A percentile compares a stretch with the other conserved stretches of the same genome.
Conservation (phyloP, 2,797 vertebrate species). For the Ptychadena robeensis region DNA sequence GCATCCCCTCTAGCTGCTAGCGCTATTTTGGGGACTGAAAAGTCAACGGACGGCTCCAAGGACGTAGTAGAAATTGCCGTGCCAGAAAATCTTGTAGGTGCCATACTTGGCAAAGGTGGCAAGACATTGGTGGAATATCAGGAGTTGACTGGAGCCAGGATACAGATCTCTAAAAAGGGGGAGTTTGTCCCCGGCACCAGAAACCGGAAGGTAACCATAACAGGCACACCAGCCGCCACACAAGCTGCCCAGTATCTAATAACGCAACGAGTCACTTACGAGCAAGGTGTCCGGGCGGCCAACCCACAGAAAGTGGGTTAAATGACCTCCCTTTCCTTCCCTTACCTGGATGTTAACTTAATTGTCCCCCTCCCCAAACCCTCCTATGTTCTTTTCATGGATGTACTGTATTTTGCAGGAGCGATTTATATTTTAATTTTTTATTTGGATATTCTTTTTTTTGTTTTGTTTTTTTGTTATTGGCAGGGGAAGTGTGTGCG, state of each 20-base stretch:
- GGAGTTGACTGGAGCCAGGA: constrained; percentile 89
- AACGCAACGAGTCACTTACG: constrained; percentile 87
- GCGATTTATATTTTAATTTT: constrained; percentile 78
- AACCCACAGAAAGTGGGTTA: constrained; percentile 88
- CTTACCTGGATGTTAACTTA: constrained; percentile 77
- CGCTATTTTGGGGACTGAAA: constrained; percentile 86
- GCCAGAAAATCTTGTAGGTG: constrained; percentile 87
- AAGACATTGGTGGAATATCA: constrained; percentile 89
- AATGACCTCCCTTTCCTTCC: constrained; percentile 63
- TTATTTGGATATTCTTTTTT: constrained; percentile 70
- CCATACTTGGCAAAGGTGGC: constrained; percentile 88
- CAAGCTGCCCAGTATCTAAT: constrained; percentile 89
- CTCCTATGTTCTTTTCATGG: constrained; percentile 84
- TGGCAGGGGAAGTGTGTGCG: constrained; percentile 60
- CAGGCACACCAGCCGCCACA: constrained; percentile 86
- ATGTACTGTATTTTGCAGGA: constrained; percentile 92
- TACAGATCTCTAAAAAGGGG: constrained; percentile 89
- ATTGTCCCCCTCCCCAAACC: constrained; percentile 70
- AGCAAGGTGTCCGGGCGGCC: constrained; percentile 88
- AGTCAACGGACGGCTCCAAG: constrained; percentile 87
- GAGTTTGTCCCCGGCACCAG: constrained; percentile 88
- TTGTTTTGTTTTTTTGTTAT: constrained; percentile 53
- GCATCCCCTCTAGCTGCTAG: constrained; percentile 87
- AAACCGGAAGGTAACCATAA: constrained; percentile 89
- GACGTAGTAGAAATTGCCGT: constrained; percentile 89